Evolutionary conservation across 2,797 vertebrate genomes (phyloP).

Genomic region (Gymnodraco acuticeps): DNA sequence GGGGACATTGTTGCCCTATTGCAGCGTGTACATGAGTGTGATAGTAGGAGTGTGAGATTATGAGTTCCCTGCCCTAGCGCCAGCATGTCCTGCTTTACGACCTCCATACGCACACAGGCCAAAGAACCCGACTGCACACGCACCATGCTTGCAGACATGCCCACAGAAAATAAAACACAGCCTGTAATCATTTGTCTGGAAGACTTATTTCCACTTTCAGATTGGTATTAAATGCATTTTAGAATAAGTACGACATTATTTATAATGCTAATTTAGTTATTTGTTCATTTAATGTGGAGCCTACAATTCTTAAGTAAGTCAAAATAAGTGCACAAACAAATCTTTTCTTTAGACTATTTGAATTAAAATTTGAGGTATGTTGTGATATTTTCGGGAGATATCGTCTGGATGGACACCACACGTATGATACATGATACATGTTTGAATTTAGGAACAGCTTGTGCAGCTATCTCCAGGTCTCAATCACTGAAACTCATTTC

Average conservation of each 20-base stretch:
- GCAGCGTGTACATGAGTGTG: constrained; percentile 45
- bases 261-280: too few relatives aligned
- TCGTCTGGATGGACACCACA: too few relatives aligned
- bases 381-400: not conserved
- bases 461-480: not conserved
- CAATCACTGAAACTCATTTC: not conserved
- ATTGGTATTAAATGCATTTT: too few relatives aligned
- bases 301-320: too few relatives aligned
- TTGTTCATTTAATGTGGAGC: too few relatives aligned
- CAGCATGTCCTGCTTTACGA: constrained; percentile 53
- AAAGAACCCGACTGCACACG: constrained; percentile 16
- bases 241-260: too few relatives aligned
- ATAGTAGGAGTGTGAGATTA: constrained; percentile 46
- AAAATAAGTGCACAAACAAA: too few relatives aligned
- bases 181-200: not conserved
- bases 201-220: not conserved
- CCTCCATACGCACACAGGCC: constrained; percentile 51
- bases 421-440: too few relatives aligned
- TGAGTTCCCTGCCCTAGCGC: constrained; percentile 50
- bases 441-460: not conserved
- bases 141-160: constrained; percentile 15
- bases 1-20: constrained; percentile 83
- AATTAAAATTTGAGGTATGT: not conserved
- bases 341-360: not conserved
- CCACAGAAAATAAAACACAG: constrained; percentile 8